Evolutionary conservation across 2,888 invertebrate genomes (phyloP), one percentile per base, ranked within the genome.

Genomic region (Eilema sororculum): DNA sequence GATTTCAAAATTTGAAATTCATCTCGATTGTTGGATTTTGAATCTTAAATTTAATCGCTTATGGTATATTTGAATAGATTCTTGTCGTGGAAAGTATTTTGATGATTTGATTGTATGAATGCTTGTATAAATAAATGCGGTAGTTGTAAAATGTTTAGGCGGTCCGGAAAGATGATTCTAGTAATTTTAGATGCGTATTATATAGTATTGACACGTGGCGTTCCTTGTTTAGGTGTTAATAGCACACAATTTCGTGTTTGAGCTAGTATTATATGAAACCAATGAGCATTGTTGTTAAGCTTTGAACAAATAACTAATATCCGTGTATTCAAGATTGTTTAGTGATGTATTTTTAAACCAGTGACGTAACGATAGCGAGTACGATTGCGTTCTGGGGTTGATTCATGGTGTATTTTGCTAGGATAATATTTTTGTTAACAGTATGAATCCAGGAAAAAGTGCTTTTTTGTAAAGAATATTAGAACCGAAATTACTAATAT

Each of bases 151-250:
- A 87, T 89, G 84, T 86, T 81, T 82, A 86, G 87, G 89, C 84
- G 86, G 84, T 83, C 71, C 72, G 22, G 73, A 68, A 59, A 56
- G 68, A 78, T 86, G 86, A 86, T 89, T 89, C 87, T 77, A 79
- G 79, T 80, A 80, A 92, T 93, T 91, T 89, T 69, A 41, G 86
- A 86, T 84, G 85, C 84, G 80, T 82, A 89, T 90, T 91, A 90
- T 93, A 37, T 37, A 85, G 82, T 81, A 83, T 78, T 77, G 80
- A 80, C 88, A 84, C 88, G 87, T 87, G 86, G 71, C 85, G 76
- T 77, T 78, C 77, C 82, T 86, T 88, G 84, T 84, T 74, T 83
- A 80, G 84, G 88, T 89, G 89, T 88, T 90, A 84, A 90, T 89
- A 86, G 83, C 78, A 70, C 82, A 80, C 82, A 84, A 84, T 85